Base-by-base conservation (phyloP, 2,888 invertebrate genomes). In the Anagyrus pseudococci region DNA sequence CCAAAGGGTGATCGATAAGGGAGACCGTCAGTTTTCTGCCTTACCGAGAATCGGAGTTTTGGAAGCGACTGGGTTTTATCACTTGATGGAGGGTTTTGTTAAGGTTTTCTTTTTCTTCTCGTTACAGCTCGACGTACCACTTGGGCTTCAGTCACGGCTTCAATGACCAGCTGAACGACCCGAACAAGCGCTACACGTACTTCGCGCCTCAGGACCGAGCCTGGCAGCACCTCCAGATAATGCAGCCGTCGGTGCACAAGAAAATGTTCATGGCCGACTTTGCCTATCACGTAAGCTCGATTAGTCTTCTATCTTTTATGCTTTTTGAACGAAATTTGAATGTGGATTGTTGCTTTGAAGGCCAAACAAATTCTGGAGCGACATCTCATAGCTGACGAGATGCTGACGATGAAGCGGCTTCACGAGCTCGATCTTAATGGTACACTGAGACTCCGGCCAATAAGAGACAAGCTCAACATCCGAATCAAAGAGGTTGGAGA, bases 191-290 rank as follows among this genome's bases (percentile, higher is more conserved):
- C 58, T 96, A 90, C 82, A 97, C 97, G 1, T 94, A 92, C 82
- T 96, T 97, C 76, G 95, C 94, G 10, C 96, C 97, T 0, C 87
- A 92, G 37, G 91, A 98, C 77, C 89, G 88, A 75, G 97, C 95
- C 56, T 97, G 97, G 97, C 84, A 87, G 53, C 88, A 89, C 72
- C 89, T 91, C 70, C 87, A 88, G 78, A 84, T 88, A 58, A 85
- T 86, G 68, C 88, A 89, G 73, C 94, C 94, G 6, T 92, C 94
- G 4, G 88, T 91, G 15, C 89, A 90, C 80, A 93, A 93, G 82
- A 93, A 93, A 75, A 84, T 96, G 47, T 93, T 93, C 76, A 91
- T 90, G 87, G 86, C 87, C 66, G 90, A 91, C 68, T 93, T 87
- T 77, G 85, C 88, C 66, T 93, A 94, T 81, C 91, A 91, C 78